These are phyloP conservation scores for Anabacerthia variegaticeps DNA, from an alignment of 2,797 vertebrate species.

Conservation along the genomic window DNA sequence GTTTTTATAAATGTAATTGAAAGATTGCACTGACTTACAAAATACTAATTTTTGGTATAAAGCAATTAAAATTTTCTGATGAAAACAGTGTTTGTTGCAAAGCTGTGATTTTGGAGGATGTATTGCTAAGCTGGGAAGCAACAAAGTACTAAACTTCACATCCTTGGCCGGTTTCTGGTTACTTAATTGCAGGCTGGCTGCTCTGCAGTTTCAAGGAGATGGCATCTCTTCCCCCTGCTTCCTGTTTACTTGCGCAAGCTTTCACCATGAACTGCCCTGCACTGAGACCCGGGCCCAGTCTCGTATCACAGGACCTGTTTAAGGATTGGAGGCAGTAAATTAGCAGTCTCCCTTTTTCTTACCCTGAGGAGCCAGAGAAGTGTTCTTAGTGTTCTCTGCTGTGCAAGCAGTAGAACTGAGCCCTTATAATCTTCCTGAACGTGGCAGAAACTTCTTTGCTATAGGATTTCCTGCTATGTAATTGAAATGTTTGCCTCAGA, in stretches of 20 bases:
- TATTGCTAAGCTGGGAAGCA: slow-evolving; percentile 5
- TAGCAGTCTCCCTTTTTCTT: not conserved
- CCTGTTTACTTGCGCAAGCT: not conserved
- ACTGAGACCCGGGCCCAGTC: not conserved
- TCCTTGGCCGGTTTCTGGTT: not conserved
- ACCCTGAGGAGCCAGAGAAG: not conserved
- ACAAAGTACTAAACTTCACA: not conserved
- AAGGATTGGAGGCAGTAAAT: not conserved
- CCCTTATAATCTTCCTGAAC: not conserved
- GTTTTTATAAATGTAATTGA: not conserved
- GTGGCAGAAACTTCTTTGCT: slow-evolving; percentile 23
- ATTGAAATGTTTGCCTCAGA: slow-evolving; percentile 56
- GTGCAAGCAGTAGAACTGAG: not conserved
- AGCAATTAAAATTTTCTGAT: not conserved
- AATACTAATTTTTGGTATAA: not conserved
- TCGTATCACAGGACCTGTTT: not conserved
- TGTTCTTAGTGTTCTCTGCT: not conserved
- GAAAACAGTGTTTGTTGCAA: not conserved
- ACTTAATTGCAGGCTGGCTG: not conserved
- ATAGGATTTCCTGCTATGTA: slow-evolving; percentile 47
- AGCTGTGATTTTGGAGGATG: not conserved
- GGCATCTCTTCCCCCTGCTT: not conserved
- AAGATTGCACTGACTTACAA: not conserved
- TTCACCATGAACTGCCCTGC: not conserved
- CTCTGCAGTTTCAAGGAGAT: not conserved